phyloP scores from a whole-genome alignment of 2,888 invertebrate genomes.

The Trichopoda pennipes region DNA sequence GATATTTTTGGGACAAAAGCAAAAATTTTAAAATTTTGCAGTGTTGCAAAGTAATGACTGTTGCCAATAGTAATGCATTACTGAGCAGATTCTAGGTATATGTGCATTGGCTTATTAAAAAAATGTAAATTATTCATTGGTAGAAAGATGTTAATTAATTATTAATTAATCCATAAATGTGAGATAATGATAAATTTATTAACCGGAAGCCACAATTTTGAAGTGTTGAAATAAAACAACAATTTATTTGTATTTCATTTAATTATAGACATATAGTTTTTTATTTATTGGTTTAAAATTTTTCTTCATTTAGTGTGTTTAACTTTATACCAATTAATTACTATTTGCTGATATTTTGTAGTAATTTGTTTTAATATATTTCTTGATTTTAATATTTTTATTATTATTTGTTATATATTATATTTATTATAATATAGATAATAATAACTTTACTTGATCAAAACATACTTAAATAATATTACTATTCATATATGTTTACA shows the following conservation, averaged over 20 bases:
- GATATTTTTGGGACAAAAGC: too few relatives aligned
- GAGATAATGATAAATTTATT: too few relatives aligned
- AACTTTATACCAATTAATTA: conserved; percentile 36
- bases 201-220: background rate
- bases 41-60: too few relatives aligned
- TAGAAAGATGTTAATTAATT: too few relatives aligned
- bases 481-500: background rate
- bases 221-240: conserved; percentile 18
- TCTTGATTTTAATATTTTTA: background rate
- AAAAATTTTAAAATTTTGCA: too few relatives aligned
- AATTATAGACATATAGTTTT: conserved; percentile 66
- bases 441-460: conserved; percentile 16
- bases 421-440: background rate
- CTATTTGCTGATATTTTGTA: conserved; percentile 44
- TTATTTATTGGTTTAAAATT: conserved; percentile 42
- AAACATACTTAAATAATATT: conserved; percentile 17
- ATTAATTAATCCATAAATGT: too few relatives aligned
- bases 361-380: conserved; percentile 31
- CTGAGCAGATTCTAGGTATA: too few relatives aligned
- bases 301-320: conserved; percentile 24
- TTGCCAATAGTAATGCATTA: too few relatives aligned
- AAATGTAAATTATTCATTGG: too few relatives aligned
- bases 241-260: conserved; percentile 50
- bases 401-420: too few relatives aligned
- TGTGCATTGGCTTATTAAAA: too few relatives aligned